Base-by-base conservation (phyloP, 2,113 vertebrate genomes). In the Falco punctatus region DNA sequence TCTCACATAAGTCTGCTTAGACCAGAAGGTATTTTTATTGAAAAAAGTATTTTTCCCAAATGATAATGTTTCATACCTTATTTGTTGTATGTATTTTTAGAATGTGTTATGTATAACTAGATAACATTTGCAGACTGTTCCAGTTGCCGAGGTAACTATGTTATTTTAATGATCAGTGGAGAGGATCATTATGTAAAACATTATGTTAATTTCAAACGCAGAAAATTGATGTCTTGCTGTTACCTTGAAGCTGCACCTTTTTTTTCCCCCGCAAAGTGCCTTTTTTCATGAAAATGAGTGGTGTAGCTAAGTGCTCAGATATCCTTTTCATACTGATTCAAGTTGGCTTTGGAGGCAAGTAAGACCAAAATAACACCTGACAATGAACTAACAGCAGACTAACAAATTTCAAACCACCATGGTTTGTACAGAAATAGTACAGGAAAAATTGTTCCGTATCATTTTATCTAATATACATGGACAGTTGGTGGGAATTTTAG, bases 61-160 rank as follows among this genome's bases (percentile, higher is more conserved):
- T 46, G 38, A 86, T 75, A 83, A 80, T 59, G 49, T 88, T 95
- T 93, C 71, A 59, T 86, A 95, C 66, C 64, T 95, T 94, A 91
- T 91, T 96, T 97, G 71, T 95, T 92, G 42, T 75, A 85, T 72
- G 38, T 82, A 95, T 96, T 96, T 96, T 95, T 96, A 95, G 94
- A 96, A 92, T 52, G 81, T 94, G 96, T 92, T 97, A 92, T 94
- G 91, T 82, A 91, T 90, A 84, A 80, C 62, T 62, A 90, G 92
- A 80, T 95, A 90, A 95, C 91, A 93, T 91, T 95, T 85, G 81
- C 89, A 96, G 94, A 66, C 93, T 93, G 89, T 88, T 96, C 87
- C 95, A 96, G 97, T 97, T 97, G 95, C 97, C 94, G 92, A 97
- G 97, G 97, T 96, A 97, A 97, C 97, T 94, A 94, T 67, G 92